These are phyloP conservation scores for Acrossocheilus wenchowensis DNA, from an alignment of 2,797 vertebrate genomes.

Conservation along the genomic window DNA sequence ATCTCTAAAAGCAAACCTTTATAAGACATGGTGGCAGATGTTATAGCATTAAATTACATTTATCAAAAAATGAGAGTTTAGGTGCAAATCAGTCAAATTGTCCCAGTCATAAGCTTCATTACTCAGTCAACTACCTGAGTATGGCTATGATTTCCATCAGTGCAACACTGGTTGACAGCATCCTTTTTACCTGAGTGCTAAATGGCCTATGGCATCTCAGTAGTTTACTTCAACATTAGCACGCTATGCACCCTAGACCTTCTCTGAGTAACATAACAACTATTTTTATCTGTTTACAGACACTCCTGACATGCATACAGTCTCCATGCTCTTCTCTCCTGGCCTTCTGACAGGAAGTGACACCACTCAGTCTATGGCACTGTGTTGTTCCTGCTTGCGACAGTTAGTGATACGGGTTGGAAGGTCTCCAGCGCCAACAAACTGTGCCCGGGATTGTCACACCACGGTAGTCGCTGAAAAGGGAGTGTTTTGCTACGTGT, in stretches of 20 bases:
- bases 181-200: slow-evolving; percentile 7
- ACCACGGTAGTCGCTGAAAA: slow-evolving; percentile 66
- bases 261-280: background rate
- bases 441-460: slow-evolving; percentile 65
- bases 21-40: background rate
- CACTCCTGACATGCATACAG: slow-evolving; percentile 27
- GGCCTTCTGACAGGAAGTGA: slow-evolving; percentile 59
- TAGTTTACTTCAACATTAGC: slow-evolving; percentile 13
- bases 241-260: background rate
- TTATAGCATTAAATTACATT: background rate
- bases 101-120: slow-evolving; percentile 19
- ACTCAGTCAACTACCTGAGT: slow-evolving; percentile 28
- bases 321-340: slow-evolving; percentile 39
- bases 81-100: slow-evolving; percentile 13
- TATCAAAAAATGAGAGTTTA: background rate
- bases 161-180: background rate
- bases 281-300: slow-evolving; percentile 11
- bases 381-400: slow-evolving; percentile 65
- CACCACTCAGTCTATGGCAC: slow-evolving; percentile 64
- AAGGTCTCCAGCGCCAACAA: slow-evolving; percentile 58
- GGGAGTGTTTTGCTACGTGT: slow-evolving; percentile 69
- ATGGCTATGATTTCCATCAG: slow-evolving; percentile 10
- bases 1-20: background rate
- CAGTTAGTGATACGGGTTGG: slow-evolving; percentile 70
- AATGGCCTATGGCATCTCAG: slow-evolving; percentile 29